Evolutionary conservation across 2,797 vertebrate species (phyloP).

Genomic region (Melanotaenia boesemani): DNA sequence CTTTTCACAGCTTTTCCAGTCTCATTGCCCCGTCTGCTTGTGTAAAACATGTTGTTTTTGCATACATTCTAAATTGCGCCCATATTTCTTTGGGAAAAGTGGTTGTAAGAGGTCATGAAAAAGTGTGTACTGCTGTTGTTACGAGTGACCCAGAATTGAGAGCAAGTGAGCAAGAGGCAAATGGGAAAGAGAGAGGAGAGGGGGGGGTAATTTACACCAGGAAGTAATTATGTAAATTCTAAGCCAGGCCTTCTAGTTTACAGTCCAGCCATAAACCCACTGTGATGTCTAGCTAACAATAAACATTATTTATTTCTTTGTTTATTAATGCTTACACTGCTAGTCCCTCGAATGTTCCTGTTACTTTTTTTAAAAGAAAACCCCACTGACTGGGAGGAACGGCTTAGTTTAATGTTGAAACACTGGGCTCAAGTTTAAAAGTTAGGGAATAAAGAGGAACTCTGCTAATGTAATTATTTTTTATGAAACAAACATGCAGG

Average conservation of each 20-base stretch:
- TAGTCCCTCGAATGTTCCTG: conserved; percentile 36
- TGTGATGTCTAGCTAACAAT: conserved; percentile 79
- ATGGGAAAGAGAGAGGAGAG: conserved; percentile 25
- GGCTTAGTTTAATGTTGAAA: conserved; percentile 47
- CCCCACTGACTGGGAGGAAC: conserved; percentile 28
- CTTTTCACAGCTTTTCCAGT: not conserved
- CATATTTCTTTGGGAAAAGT: not conserved
- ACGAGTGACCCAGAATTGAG: conserved; percentile 23
- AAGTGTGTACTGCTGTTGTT: not conserved
- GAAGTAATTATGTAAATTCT: conserved; percentile 88
- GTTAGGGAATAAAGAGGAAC: conserved; percentile 12
- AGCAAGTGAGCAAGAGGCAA: conserved; percentile 17
- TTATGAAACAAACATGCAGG: conserved; percentile 68
- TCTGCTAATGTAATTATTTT: conserved; percentile 70
- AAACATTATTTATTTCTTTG: conserved; percentile 81
- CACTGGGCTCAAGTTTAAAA: conserved; percentile 39
- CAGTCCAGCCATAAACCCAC: conserved; percentile 82
- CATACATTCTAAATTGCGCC: not conserved
- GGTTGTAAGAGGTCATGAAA: not conserved
- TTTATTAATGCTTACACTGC: conserved; percentile 73
- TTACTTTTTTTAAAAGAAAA: conserved; percentile 45
- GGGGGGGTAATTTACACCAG: conserved; percentile 81
- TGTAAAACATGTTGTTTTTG: not conserved
- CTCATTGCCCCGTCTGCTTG: not conserved
- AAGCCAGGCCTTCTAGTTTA: conserved; percentile 79